phyloP scores from a whole-genome alignment of 2,113 vertebrate genomes.

The Callithrix jacchus region DNA sequence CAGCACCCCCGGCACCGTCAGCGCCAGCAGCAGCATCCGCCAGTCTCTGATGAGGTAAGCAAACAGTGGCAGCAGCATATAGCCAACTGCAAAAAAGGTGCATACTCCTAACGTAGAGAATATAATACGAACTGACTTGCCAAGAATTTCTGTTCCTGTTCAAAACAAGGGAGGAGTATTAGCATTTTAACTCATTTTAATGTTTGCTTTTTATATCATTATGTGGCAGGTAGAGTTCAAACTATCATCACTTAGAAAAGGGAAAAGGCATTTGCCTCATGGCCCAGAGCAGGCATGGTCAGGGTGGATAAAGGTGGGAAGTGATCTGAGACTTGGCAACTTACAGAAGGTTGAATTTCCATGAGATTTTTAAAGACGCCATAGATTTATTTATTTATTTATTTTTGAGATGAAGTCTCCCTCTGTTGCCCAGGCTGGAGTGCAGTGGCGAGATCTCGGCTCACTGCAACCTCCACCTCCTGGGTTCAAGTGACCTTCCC shows the following conservation, averaged over 20 bases:
- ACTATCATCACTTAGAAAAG: not conserved
- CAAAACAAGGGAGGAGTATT: slow-evolving; percentile 64
- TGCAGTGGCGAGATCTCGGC: too few relatives aligned
- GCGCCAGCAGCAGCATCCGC: slow-evolving; percentile 84
- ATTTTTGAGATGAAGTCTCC: too few relatives aligned
- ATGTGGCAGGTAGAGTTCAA: slow-evolving; percentile 7
- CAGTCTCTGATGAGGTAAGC: slow-evolving; percentile 88
- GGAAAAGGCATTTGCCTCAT: not conserved
- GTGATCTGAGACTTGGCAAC: not conserved
- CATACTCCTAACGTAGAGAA: slow-evolving; percentile 87
- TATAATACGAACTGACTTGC: slow-evolving; percentile 82
- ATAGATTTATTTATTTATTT: not conserved
- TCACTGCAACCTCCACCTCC: too few relatives aligned
- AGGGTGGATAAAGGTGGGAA: not conserved
- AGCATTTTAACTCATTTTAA: slow-evolving; percentile 47
- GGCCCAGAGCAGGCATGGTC: not conserved
- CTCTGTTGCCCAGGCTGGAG: too few relatives aligned
- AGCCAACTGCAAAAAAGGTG: slow-evolving; percentile 87
- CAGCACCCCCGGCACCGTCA: slow-evolving; percentile 82
- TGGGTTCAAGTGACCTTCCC: too few relatives aligned
- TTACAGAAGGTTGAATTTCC: not conserved
- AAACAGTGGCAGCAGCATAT: slow-evolving; percentile 87
- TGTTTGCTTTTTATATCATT: slow-evolving; percentile 4
- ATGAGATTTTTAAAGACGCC: not conserved
- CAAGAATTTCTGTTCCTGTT: slow-evolving; percentile 88